Evolutionary conservation across 2,888 invertebrate genomes (phyloP).

Genomic region (Eupithecia subumbrata): DNA sequence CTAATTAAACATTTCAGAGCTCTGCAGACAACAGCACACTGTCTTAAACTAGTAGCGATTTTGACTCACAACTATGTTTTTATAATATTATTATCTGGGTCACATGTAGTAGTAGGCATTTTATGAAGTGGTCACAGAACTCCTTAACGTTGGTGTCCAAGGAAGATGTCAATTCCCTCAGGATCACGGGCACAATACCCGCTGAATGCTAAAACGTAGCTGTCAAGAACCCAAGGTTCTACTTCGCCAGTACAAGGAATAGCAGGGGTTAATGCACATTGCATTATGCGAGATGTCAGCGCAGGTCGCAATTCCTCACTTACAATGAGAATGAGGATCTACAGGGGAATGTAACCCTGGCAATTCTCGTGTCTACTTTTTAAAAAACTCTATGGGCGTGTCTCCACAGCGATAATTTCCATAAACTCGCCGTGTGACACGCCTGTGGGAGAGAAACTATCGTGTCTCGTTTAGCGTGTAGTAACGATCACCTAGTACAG

Average conservation of each 20-base stretch:
- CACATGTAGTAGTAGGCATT: neutral
- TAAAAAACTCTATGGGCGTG: neutral
- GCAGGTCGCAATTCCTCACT: neutral
- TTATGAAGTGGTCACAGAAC: too few relatives aligned
- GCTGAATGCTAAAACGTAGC: neutral
- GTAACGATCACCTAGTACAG: neutral
- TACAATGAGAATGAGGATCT: neutral
- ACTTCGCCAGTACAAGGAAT: neutral
- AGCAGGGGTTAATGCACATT: neutral
- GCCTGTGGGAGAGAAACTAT: neutral
- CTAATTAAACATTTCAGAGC: conserved; percentile 28
- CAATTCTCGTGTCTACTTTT: neutral
- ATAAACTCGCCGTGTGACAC: neutral
- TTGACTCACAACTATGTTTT: neutral
- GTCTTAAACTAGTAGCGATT: conserved; percentile 3
- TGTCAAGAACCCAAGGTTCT: neutral
- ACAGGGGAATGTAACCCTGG: neutral
- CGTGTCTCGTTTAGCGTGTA: neutral
- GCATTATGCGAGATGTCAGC: neutral
- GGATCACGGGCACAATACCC: too few relatives aligned
- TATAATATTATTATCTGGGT: neutral
- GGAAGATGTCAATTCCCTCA: neutral
- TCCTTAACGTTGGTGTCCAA: too few relatives aligned
- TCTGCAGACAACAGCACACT: conserved; percentile 21
- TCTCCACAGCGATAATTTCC: neutral